Conservation (phyloP, 2,113 vertebrate genomes). For the Hiodon alosoides region DNA sequence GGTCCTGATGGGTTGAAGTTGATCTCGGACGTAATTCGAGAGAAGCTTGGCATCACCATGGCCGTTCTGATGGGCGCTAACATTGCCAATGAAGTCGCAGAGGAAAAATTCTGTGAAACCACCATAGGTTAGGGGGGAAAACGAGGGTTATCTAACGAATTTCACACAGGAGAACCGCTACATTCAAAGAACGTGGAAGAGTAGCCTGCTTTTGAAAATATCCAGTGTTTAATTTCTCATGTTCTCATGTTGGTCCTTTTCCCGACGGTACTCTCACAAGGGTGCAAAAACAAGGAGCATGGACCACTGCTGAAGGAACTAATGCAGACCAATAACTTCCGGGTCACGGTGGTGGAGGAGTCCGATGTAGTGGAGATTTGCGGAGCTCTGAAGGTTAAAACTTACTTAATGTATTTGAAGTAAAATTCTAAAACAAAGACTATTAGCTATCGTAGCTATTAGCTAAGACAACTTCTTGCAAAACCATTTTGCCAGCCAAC, state of each 20-base stretch:
- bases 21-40: constrained; percentile 87
- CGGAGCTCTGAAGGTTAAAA: constrained; percentile 85
- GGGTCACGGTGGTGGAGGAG: constrained; percentile 85
- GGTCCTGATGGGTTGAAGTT: constrained; percentile 86
- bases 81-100: constrained; percentile 90
- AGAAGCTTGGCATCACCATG: constrained; percentile 77
- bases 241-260: not conserved
- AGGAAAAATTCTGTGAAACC: constrained; percentile 95
- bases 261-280: constrained; percentile 44
- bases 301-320: constrained; percentile 81
- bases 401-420: not conserved
- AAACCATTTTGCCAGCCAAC: not conserved
- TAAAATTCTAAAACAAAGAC: too few relatives aligned
- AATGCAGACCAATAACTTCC: constrained; percentile 90
- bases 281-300: constrained; percentile 71
- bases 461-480: too few relatives aligned
- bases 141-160: not conserved
- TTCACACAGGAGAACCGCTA: not conserved
- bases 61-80: constrained; percentile 94
- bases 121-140: constrained; percentile 75
- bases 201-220: too few relatives aligned
- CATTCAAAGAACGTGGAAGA: too few relatives aligned
- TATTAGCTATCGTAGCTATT: too few relatives aligned
- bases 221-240: too few relatives aligned
- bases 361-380: constrained; percentile 94